Base-by-base conservation (phyloP, 2,797 vertebrate genomes). In the Lepus townsendii region DNA sequence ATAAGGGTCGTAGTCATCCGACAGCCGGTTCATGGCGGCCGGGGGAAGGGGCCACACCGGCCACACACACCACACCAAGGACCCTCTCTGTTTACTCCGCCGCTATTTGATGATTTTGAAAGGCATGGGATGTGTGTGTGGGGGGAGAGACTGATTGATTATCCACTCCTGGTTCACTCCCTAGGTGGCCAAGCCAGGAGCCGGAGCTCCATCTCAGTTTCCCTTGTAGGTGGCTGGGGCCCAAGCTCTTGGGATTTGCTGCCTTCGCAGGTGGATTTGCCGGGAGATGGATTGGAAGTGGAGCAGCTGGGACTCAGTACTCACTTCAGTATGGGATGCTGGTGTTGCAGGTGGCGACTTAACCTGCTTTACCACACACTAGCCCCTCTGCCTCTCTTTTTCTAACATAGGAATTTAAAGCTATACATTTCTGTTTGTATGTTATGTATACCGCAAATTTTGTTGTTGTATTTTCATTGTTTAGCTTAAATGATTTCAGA, bases 1-100 rank as follows among this genome's bases (percentile, higher is more conserved):
- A 87, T 99, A 99, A 0, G 99, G 98, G 77, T 99, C 99, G 0
- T 98, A 98, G 11, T 99, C 99, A 47, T 98, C 97, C 22, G 47
- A 97, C 3, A 98, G 16, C 1, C 94, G 42, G 91, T 85, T 98
- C 98, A 98, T 98, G 96, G 80, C 92, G 57, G 1, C 50, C 0
- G 0, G 4, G 0, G 4, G 1, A 3, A 6, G 0, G 0, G 11
- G 54, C 24, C 12, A 14, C 30, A 24, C 24, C 1, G 13, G 13
- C 10, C 30, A 47, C 32, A 8, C 52, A 0, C 9, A 7, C 2
- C 0, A 42, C 42, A 42, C 5, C 0, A 1, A 0, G 0, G 12
- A 3, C 2, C 1, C 1, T 0, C 4, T 8, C 16, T 38, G 30
- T 69, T 90, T 76, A 79, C 57, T 0, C 17, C 1, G 4, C 27